These are phyloP conservation scores for Patella ulyssiponensis DNA, from an alignment of 2,888 invertebrate species.

Conservation along the genomic window DNA sequence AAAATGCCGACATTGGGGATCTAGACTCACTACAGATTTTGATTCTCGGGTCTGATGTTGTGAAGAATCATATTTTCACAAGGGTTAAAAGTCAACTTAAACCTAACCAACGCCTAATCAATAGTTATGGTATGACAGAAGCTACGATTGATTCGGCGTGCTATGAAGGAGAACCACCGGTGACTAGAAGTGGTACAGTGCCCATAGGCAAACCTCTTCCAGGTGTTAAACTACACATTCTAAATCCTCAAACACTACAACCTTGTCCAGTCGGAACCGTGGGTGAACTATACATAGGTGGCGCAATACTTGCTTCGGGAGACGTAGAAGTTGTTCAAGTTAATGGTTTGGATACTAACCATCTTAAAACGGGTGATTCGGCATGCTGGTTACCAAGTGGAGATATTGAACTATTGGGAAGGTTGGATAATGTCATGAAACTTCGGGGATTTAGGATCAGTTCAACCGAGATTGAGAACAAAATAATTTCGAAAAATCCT, in stretches of 20 bases:
- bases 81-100: constrained; percentile 1
- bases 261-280: constrained; percentile 14
- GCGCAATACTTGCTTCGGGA: constrained; percentile 13
- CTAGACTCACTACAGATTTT: not conserved
- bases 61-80: constrained; percentile 15
- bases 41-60: constrained; percentile 16
- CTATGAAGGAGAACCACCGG: constrained; percentile 20
- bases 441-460: constrained; percentile 22
- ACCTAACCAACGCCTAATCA: constrained; percentile 12
- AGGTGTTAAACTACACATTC: constrained; percentile 16
- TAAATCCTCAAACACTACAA: constrained; percentile 10
- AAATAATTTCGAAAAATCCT: not conserved
- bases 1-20: not conserved
- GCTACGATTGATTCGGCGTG: constrained; percentile 26
- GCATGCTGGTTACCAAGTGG: constrained; percentile 19
- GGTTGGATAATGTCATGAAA: constrained; percentile 15
- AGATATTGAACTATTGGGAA: constrained; percentile 19
- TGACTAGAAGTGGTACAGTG: constrained; percentile 16
- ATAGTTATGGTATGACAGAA: constrained; percentile 28
- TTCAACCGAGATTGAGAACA: constrained; percentile 20
- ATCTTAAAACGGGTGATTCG: not conserved
- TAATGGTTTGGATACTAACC: not conserved
- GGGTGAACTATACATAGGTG: constrained; percentile 24
- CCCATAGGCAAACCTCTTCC: constrained; percentile 25
- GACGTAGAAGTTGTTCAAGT: constrained; percentile 8